Conservation (phyloP, 2,113 vertebrate genomes). For the Percopsis transmontana region DNA sequence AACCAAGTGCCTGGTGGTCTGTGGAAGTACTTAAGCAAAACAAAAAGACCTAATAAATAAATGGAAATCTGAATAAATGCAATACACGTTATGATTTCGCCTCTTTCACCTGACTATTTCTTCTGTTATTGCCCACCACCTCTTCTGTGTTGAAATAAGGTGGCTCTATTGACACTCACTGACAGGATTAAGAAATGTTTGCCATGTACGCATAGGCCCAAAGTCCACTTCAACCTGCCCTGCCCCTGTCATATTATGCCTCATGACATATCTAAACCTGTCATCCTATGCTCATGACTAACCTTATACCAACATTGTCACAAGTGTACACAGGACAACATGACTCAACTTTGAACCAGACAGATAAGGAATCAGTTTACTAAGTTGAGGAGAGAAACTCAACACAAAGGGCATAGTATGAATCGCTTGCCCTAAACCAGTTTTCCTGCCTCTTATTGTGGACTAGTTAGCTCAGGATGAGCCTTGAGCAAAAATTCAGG, state of each 20-base stretch:
- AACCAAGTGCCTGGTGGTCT: too few species aligned
- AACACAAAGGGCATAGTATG: neutral
- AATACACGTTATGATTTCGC: too few species aligned
- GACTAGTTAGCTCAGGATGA: neutral
- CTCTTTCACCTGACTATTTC: too few species aligned
- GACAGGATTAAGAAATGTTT: too few species aligned
- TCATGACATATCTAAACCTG: neutral
- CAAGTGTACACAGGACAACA: neutral
- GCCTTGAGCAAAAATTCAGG: neutral
- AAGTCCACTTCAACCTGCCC: too few species aligned
- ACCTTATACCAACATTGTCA: too few species aligned
- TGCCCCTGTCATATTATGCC: too few species aligned
- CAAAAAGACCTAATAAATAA: constrained; percentile 39
- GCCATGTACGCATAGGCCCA: too few species aligned
- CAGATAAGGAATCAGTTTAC: too few species aligned
- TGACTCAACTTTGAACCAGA: too few species aligned
- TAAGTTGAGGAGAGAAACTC: neutral
- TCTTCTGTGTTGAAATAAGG: too few species aligned
- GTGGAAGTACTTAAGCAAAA: neutral
- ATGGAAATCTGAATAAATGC: constrained; percentile 36
- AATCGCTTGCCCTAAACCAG: neutral
- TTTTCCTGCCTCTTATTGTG: neutral
- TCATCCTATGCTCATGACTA: neutral
- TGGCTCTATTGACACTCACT: neutral
- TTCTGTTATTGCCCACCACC: too few species aligned